Percentiles rank a stretch among this genome's conserved stretches.
Conservation (phyloP, 2,888 invertebrate species). For the Eumerus sabulonum region DNA sequence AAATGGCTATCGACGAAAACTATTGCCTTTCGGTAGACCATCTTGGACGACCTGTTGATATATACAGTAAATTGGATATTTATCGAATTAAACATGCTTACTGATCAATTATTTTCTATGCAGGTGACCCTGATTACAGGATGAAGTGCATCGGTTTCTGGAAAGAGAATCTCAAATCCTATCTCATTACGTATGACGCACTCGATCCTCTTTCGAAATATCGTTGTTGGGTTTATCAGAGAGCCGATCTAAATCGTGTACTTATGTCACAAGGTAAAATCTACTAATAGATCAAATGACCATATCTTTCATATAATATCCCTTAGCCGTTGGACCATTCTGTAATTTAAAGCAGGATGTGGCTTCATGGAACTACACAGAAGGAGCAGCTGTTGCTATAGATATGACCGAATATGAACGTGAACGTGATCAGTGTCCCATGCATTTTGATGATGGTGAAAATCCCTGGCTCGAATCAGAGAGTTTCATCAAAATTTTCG, state of each 20-base stretch:
- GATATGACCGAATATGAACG: slow-evolving; percentile 95
- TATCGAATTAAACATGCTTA: not conserved
- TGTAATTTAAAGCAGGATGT: slow-evolving; percentile 95
- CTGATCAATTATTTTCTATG: not conserved
- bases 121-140: slow-evolving; percentile 92
- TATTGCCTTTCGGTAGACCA: slow-evolving; percentile 98
- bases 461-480: slow-evolving; percentile 90
- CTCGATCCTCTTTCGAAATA: slow-evolving; percentile 97
- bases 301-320: not conserved
- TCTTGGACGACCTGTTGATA: slow-evolving; percentile 95
- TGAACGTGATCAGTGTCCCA: slow-evolving; percentile 97
- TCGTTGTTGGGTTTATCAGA: slow-evolving; percentile 98
- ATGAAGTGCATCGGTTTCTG: slow-evolving; percentile 99
- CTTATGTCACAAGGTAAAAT: slow-evolving; percentile 83
- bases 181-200: slow-evolving; percentile 96
- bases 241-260: slow-evolving; percentile 94
- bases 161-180: slow-evolving; percentile 98
- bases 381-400: slow-evolving; percentile 95
- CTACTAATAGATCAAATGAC: not conserved
- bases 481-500: slow-evolving; percentile 86
- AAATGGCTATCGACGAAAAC: slow-evolving; percentile 95
- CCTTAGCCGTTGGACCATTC: slow-evolving; percentile 90
- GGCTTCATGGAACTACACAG: slow-evolving; percentile 90
- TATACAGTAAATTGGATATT: slow-evolving; percentile 82
- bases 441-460: slow-evolving; percentile 96